Percentiles rank a stretch among this genome's conserved stretches.
These are phyloP conservation scores for Emydoidea blandingii DNA, from an alignment of 2,797 vertebrate species.

Conservation along the genomic window DNA sequence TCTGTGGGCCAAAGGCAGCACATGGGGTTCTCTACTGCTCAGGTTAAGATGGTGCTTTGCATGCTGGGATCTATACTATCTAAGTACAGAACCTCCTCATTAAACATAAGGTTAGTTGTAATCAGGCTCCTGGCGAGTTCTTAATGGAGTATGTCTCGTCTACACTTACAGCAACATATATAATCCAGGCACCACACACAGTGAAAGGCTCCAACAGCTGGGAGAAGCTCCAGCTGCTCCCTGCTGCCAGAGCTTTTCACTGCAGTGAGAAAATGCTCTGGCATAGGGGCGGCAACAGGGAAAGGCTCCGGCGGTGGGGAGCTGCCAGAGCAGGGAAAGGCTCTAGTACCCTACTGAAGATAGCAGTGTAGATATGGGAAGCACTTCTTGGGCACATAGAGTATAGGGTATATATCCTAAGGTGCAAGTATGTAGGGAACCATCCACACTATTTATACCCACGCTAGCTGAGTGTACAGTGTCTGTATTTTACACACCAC, in stretches of 20 bases:
- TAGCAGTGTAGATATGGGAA: neutral
- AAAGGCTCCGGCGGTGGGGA: no score
- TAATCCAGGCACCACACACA: neutral
- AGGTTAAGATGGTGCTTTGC: neutral
- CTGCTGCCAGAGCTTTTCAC: neutral
- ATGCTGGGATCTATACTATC: neutral
- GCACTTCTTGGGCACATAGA: neutral
- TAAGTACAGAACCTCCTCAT: neutral
- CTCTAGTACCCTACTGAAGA: neutral
- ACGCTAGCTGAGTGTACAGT: neutral
- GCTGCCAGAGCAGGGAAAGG: neutral
- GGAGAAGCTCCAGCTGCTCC: neutral
- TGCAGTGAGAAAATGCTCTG: no score
- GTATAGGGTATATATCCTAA: neutral
- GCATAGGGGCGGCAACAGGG: no score
- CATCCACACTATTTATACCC: neutral
- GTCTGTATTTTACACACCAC: neutral
- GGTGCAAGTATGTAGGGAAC: neutral
- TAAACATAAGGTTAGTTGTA: neutral
- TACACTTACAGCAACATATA: neutral
- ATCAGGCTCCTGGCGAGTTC: neutral
- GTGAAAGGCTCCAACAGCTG: neutral
- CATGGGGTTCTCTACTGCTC: fast-evolving
- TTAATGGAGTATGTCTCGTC: neutral
- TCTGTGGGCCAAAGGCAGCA: neutral